Base-by-base conservation (phyloP, 2,113 vertebrate genomes). In the Formicarius rufipectus region DNA sequence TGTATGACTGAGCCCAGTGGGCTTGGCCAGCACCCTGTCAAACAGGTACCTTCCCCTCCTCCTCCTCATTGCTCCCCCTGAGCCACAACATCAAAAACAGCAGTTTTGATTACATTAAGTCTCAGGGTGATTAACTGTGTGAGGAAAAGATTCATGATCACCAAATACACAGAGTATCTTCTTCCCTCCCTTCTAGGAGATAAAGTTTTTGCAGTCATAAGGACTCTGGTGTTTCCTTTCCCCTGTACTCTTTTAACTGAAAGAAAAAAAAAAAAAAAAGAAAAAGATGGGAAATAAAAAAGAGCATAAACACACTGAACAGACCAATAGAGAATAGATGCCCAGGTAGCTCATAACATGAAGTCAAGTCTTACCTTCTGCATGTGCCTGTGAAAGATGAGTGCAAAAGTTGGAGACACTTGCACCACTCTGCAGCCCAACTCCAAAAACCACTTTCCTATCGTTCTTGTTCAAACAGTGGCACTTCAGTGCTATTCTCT, bases 321-420 rank as follows among this genome's bases (percentile, higher is more conserved):
- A 83, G 56, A 85, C 20, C 42, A 27, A 39, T 15, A 67, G 33
- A 44, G 49, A 75, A 37, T 4, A 84, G 49, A 73, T 87, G 62
- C 18, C 35, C 72, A 64, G 45, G 64, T 20, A 78, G 62, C 33
- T n/a, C 45, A 85, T 58, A 88, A 89, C 22, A 69, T 78, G 58
- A 77, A 82, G 17, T 6, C 27, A 86, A 0, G 27, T 40, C 96
- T 95, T 97, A 97, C 97, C 97, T 96, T 89, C 74, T 25, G 42
- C 1, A 1, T n/a, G 33, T 82, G 64, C 55, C 35, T 58, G 64
- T 58, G 50, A 45, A 73, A 81, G 71, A 64, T 44, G 64, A 93
- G 55, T 2, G 68, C 37, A 49, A 33, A 88, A 84, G 49, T 9
- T 94, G 86, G 85, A 87, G 69, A 69, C 35, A 13, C 21, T 49